Evolutionary conservation across 2,888 invertebrate genomes (phyloP), one percentile per base, ranked within the genome.

Genomic region (Micropterix aruncella): DNA sequence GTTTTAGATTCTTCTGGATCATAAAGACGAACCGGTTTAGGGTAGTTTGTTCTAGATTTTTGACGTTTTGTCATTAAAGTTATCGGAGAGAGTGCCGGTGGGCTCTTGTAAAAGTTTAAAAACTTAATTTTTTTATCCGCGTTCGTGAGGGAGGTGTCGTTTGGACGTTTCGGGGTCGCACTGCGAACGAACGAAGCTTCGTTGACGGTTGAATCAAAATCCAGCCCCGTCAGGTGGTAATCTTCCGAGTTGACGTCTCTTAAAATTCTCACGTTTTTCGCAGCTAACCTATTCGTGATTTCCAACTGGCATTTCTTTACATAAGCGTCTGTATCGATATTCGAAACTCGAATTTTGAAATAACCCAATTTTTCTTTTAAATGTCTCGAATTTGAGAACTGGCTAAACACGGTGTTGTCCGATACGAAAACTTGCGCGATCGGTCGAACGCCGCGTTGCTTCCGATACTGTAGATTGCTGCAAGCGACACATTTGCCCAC

Each of bases 391-490:
- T 73, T 75, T 1, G 83, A 78, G 51, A 75, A 75, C 54, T 69
- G 70, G 0, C 80, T 77, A 51, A 83, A 76, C 48, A 65, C 60
- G 1, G 77, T 72, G 43, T 70, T 70, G 51, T 83, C 81, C 2
- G 77, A 78, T 2, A 73, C 80, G 46, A 77, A 65, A 42, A 74
- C 76, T 19, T 74, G 69, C 1, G 72, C 74, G 54, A 81, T 70
- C 51, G 59, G 65, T 49, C 62, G 65, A 44, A 65, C 64, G 27
- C 12, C 12, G 5, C 27, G 27, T 27, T 27, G 57, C 5, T 57
- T 55, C 49, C 76, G 61, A 63, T 75, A 75, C 57, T 79, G 73
- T 44, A 85, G 68, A 71, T 85, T 85, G 14, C 67, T 66, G 52
- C 76, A 73, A 1, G 73, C 68, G 1, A 83, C 59, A 4, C 74